Percentiles rank a stretch among this genome's conserved stretches.
Conservation (phyloP, 1,140 invertebrate genomes). For the Drosophila pectinifera region DNA sequence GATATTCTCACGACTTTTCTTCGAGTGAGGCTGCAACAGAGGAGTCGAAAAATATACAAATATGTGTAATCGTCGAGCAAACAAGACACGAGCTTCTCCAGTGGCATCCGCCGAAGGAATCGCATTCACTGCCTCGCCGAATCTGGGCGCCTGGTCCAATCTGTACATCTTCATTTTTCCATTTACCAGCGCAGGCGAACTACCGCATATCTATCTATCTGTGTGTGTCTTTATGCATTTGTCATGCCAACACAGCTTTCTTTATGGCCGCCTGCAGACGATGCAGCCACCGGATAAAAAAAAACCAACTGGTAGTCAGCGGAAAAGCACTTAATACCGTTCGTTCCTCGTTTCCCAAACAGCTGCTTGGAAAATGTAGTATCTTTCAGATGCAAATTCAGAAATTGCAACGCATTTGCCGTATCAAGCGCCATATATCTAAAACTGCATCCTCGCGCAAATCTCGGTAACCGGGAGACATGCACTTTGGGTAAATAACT, state of each 20-base stretch:
- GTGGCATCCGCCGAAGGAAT: conserved; percentile 58
- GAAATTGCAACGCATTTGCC: conserved; percentile 30
- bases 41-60: conserved; percentile 46
- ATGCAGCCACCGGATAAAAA: conserved; percentile 42
- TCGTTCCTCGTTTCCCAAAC: conserved; percentile 28
- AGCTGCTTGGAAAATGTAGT: conserved; percentile 43
- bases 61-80: conserved; percentile 48
- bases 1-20: not conserved
- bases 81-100: conserved; percentile 47
- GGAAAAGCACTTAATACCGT: conserved; percentile 41
- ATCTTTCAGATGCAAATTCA: conserved; percentile 48
- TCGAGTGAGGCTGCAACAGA: conserved; percentile 13
- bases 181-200: conserved; percentile 48
- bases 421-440: conserved; percentile 40
- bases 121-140: conserved; percentile 14
- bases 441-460: conserved; percentile 3
- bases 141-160: conserved; percentile 73
- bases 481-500: conserved; percentile 18
- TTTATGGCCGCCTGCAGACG: conserved; percentile 36
- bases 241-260: conserved; percentile 43
- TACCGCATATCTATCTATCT: conserved; percentile 8
- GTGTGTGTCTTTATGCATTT: conserved; percentile 39
- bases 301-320: conserved; percentile 14
- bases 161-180: conserved; percentile 83
- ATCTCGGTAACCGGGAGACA: conserved; percentile 12